Percentiles rank a stretch among this genome's conserved stretches.
phyloP scores from a whole-genome alignment of 2,113 vertebrate genomes.

The Myrmecobius fasciatus region DNA sequence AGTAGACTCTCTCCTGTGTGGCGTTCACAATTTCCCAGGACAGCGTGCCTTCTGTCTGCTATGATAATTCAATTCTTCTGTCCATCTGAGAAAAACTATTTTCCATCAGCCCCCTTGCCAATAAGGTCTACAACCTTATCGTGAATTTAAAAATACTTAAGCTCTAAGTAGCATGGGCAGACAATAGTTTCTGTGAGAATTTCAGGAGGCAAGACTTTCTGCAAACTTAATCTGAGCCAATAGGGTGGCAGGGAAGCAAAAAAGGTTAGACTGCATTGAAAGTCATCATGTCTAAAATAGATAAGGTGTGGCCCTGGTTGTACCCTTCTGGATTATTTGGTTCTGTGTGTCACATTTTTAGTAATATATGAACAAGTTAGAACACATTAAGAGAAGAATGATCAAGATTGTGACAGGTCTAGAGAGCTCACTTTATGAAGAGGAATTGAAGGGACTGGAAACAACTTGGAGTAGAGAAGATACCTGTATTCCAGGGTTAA shows the following conservation, averaged over 20 bases:
- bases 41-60: background rate
- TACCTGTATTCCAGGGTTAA: slow-evolving; percentile 10
- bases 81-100: background rate
- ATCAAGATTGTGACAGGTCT: no score
- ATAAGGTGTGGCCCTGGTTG: no score
- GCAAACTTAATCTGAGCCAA: background rate
- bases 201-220: background rate
- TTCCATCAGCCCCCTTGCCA: background rate
- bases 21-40: background rate
- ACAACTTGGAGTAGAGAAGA: background rate
- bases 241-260: background rate
- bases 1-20: background rate
- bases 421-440: background rate
- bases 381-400: background rate
- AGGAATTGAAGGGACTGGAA: background rate
- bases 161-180: background rate
- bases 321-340: no score
- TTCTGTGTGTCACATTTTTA: no score
- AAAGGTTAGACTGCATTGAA: background rate
- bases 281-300: background rate
- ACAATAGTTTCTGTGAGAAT: background rate
- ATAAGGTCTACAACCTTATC: no score
- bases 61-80: background rate
- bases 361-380: background rate
- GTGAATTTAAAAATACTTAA: background rate